Conservation (phyloP, 2,888 invertebrate genomes). For the Hemaris fuciformis region DNA sequence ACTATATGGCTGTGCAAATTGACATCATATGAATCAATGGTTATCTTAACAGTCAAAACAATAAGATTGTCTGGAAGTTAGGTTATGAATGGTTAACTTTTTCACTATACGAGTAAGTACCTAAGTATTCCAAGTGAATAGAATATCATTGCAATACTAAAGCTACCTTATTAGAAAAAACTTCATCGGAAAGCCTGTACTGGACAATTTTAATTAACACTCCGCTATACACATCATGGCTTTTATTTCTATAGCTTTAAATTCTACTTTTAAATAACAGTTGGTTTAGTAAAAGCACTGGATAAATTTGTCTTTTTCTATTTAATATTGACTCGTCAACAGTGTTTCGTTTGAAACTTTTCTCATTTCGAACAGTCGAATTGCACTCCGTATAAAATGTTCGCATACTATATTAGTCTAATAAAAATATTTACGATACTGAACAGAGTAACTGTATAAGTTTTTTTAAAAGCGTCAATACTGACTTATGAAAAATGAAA, state of each 20-base stretch:
- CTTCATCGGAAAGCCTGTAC: constrained; percentile 27
- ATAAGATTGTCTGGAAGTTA: not conserved
- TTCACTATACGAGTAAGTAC: not conserved
- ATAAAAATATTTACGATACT: not conserved
- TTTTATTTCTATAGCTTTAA: not conserved
- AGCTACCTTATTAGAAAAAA: constrained; percentile 29
- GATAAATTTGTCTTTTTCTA: constrained; percentile 48
- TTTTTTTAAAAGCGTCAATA: no score
- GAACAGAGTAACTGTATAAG: not conserved
- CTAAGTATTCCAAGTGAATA: no score
- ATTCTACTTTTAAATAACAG: not conserved
- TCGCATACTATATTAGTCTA: not conserved
- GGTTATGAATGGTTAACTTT: not conserved
- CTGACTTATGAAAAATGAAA: no score
- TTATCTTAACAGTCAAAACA: no score
- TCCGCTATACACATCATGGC: not conserved
- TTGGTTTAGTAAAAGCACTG: not conserved
- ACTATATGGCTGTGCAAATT: no score
- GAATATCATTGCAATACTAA: constrained; percentile 10
- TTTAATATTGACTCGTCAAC: constrained; percentile 79
- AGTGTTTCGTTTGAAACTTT: constrained; percentile 75
- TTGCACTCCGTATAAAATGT: constrained; percentile 28
- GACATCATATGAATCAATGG: no score
- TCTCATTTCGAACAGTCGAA: constrained; percentile 74
- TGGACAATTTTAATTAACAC: not conserved